Percentiles rank a stretch among this genome's conserved stretches.
phyloP scores from a whole-genome alignment of 1,140 invertebrate species.

The Mya arenaria region DNA sequence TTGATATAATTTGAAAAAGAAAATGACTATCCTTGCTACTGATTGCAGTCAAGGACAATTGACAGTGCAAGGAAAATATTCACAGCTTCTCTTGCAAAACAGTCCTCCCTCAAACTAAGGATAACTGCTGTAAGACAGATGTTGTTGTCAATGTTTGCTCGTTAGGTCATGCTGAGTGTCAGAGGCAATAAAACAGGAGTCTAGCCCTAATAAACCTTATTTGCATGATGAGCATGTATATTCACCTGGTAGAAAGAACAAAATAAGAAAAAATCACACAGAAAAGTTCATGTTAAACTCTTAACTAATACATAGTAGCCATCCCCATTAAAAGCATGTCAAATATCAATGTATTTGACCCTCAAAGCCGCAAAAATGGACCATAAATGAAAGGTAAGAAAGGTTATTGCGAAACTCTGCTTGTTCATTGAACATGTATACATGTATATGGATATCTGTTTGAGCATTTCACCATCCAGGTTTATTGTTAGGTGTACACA shows the following conservation, averaged over 20 bases:
- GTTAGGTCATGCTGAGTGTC: neutral
- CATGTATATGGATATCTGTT: no score
- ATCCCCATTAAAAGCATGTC: no score
- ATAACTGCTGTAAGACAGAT: constrained; percentile 18
- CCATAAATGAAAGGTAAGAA: no score
- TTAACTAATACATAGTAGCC: neutral
- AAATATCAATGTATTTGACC: no score
- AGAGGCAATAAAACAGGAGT: neutral
- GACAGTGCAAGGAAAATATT: constrained; percentile 15
- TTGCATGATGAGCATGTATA: neutral
- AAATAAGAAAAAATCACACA: neutral
- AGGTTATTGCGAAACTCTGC: no score
- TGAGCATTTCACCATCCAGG: no score
- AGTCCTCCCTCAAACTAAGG: constrained; percentile 2
- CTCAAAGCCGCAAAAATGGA: no score
- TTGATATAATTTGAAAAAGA: no score
- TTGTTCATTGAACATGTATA: no score
- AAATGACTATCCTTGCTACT: neutral
- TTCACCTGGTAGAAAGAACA: neutral
- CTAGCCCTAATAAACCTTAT: neutral
- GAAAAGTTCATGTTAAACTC: neutral
- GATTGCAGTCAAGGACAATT: constrained; percentile 13
- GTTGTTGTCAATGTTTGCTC: neutral
- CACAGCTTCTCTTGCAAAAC: neutral
- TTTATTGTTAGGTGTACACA: no score